Evolutionary conservation across 2,888 invertebrate species (phyloP).

Genomic region (Eupithecia vulgata): DNA sequence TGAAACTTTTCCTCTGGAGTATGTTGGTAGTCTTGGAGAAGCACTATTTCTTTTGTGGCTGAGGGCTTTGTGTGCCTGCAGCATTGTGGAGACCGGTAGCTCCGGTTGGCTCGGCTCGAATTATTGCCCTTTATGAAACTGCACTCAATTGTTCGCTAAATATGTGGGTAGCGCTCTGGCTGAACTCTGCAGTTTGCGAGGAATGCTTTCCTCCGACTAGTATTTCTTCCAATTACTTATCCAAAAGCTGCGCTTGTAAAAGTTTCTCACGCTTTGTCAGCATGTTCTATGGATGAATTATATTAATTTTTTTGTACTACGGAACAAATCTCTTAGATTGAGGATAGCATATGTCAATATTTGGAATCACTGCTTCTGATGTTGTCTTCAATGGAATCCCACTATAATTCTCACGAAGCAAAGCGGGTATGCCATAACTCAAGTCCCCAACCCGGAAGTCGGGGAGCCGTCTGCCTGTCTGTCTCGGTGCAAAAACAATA

Average conservation of each 20-base stretch:
- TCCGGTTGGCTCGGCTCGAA: constrained; percentile 67
- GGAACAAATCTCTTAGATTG: not conserved
- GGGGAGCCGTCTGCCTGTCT: constrained; percentile 50
- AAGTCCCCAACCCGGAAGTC: constrained; percentile 52
- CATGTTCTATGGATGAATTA: not conserved
- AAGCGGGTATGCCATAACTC: constrained; percentile 39
- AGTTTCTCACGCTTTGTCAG: not conserved
- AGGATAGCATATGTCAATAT: not conserved
- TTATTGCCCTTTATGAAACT: constrained; percentile 66
- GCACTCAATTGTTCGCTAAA: constrained; percentile 48
- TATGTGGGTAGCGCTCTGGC: constrained; percentile 40
- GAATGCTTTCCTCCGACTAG: constrained; percentile 15
- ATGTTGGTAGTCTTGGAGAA: not conserved
- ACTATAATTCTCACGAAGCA: constrained; percentile 37
- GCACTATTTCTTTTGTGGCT: constrained; percentile 33
- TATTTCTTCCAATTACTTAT: not conserved
- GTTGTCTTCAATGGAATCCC: constrained; percentile 35
- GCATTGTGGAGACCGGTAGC: constrained; percentile 72
- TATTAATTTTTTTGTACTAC: not conserved
- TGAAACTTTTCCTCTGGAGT: not conserved
- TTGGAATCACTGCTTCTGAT: constrained; percentile 21
- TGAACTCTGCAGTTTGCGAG: constrained; percentile 26
- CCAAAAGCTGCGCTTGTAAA: not conserved
- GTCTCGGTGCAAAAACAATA: constrained; percentile 41
- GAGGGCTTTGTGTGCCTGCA: constrained; percentile 60